Evolutionary conservation across 2,113 vertebrate genomes (phyloP).

Genomic region (Cariama cristata): DNA sequence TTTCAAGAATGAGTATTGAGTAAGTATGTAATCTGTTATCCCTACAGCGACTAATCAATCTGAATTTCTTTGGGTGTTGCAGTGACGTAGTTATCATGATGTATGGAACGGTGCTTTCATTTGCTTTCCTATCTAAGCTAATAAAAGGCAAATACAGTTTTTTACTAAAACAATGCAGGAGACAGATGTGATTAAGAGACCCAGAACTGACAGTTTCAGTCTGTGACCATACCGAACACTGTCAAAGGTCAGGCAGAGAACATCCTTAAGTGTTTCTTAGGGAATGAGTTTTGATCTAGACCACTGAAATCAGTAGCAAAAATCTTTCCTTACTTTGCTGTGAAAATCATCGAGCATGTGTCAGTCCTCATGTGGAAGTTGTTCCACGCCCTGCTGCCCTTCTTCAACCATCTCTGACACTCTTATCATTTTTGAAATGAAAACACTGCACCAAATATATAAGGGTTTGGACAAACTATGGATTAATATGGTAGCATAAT

Average conservation of each 20-base stretch:
- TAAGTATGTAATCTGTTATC: constrained; percentile 77
- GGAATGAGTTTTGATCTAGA: not conserved
- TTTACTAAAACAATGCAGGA: not conserved
- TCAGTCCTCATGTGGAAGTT: not conserved
- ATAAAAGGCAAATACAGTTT: not conserved
- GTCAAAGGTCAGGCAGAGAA: not conserved
- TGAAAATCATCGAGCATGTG: not conserved
- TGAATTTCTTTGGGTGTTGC: not conserved
- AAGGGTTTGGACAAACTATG: not conserved
- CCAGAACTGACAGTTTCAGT: not conserved
- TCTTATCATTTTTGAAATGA: not conserved
- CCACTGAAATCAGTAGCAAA: not conserved
- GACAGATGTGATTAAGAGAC: not conserved
- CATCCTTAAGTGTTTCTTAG: not conserved
- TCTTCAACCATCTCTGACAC: not conserved
- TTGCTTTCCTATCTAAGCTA: not conserved
- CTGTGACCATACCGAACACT: not conserved
- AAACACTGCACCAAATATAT: not conserved
- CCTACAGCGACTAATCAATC: not conserved
- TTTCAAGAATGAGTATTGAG: constrained; percentile 96
- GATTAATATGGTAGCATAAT: not conserved
- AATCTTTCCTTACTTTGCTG: not conserved
- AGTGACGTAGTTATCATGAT: not conserved
- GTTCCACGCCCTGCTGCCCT: not conserved
- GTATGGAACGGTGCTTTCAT: not conserved